These are phyloP conservation scores for Carapus acus DNA, from an alignment of 2,797 vertebrate species.

Conservation along the genomic window DNA sequence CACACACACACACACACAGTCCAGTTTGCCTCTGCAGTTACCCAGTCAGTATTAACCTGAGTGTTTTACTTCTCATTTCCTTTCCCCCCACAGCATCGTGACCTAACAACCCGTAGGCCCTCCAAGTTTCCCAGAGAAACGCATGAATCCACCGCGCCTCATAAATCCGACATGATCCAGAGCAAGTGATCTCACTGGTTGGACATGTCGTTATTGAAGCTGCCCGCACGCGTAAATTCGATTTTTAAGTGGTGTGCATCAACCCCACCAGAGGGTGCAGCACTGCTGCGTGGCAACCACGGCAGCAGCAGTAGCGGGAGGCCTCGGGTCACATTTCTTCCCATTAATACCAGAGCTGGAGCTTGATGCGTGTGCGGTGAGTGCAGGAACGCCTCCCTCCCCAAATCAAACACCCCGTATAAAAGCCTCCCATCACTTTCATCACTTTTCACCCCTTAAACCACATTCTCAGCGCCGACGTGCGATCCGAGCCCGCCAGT, in stretches of 20 bases:
- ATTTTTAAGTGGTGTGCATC: constrained; percentile 43
- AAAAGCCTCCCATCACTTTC: constrained; percentile 1
- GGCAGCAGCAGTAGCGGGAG: too few relatives aligned
- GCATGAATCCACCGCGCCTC: constrained; percentile 7
- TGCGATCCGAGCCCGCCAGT: constrained; percentile 24
- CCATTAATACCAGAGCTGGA: constrained; percentile 9
- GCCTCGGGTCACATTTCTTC: constrained; percentile 26
- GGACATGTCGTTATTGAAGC: constrained; percentile 12
- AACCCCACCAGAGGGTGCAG: constrained; percentile 70
- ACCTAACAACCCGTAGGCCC: constrained; percentile 8
- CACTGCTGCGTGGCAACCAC: constrained; percentile 41
- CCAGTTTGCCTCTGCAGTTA: neutral
- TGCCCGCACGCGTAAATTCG: constrained; percentile 22
- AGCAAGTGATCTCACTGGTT: constrained; percentile 23
- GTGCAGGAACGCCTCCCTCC: neutral
- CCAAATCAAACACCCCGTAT: neutral
- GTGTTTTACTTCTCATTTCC: neutral
- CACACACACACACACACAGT: too few relatives aligned
- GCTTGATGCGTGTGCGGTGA: constrained; percentile 10
- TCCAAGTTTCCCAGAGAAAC: neutral
- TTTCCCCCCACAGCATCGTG: neutral
- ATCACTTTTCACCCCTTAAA: constrained; percentile 8
- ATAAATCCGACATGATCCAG: neutral
- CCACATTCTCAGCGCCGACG: too few relatives aligned
- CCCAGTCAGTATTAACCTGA: neutral